Conservation (phyloP, 2,113 vertebrate species). For the Empidonax alnorum region DNA sequence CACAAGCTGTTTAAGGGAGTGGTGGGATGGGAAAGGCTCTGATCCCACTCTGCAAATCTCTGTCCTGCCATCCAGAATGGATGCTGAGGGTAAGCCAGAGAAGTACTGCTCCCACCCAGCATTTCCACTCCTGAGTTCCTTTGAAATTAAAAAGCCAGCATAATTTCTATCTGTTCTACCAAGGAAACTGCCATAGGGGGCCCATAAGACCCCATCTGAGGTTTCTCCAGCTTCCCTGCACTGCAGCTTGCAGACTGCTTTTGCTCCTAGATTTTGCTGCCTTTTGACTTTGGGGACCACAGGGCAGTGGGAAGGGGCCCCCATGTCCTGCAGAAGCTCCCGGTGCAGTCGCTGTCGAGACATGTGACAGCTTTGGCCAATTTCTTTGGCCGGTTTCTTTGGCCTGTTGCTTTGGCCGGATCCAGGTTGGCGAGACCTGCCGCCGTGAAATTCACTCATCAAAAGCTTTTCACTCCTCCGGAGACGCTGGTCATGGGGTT, state of each 20-base stretch:
- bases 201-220: fast-evolving
- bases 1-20: background rate
- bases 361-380: background rate
- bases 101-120: background rate
- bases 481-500: background rate
- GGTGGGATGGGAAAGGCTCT: background rate
- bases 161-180: background rate
- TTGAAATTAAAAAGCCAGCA: background rate
- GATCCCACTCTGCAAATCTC: background rate
- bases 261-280: background rate
- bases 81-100: background rate
- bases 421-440: background rate
- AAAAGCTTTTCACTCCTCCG: background rate
- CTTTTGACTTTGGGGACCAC: fast-evolving
- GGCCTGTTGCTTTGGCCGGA: background rate
- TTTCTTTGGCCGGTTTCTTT: background rate
- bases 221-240: background rate
- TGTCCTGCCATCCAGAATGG: background rate
- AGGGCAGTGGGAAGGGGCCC: background rate
- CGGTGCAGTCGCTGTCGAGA: fast-evolving
- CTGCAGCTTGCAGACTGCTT: background rate
- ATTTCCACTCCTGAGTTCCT: background rate
- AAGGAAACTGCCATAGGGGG: background rate
- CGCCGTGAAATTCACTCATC: background rate
- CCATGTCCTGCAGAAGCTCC: background rate